Percentiles rank a stretch among this genome's conserved stretches.
Conservation (phyloP, 2,797 vertebrate species). For the Sebastes kiyomatsui region DNA sequence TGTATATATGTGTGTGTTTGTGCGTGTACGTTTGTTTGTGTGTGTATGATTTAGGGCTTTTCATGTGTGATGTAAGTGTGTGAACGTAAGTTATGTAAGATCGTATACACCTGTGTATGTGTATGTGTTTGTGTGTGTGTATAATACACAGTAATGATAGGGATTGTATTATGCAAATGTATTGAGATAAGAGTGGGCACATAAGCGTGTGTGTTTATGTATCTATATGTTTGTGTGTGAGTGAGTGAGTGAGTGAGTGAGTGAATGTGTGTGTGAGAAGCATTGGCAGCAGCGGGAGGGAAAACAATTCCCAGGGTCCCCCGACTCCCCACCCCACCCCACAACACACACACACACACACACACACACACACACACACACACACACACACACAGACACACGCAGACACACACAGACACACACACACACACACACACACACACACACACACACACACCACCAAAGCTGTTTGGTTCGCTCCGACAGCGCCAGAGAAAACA, state of each 20-base stretch:
- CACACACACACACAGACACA: conserved; percentile 16
- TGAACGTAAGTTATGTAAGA: conserved; percentile 10
- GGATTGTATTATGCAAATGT: conserved; percentile 39
- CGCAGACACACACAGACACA: background rate
- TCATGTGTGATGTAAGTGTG: background rate
- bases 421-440: background rate
- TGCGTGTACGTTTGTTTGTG: background rate
- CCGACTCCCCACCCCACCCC: background rate
- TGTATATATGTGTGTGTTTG: background rate
- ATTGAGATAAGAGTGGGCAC: background rate
- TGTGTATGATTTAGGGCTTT: background rate
- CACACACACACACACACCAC: conserved; percentile 6
- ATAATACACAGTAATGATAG: conserved; percentile 1
- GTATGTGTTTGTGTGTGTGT: no score
- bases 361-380: background rate
- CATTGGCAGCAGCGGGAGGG: conserved; percentile 47
- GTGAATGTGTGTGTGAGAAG: conserved; percentile 29
- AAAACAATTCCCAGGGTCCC: conserved; percentile 47
- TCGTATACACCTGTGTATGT: no score
- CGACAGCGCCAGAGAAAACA: conserved; percentile 54
- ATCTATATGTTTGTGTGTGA: conserved; percentile 22
- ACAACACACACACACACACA: background rate
- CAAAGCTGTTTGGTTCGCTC: conserved; percentile 57
- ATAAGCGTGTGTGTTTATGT: conserved; percentile 32
- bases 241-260: background rate